Evolutionary conservation across 2,113 vertebrate species (phyloP), one percentile per base, ranked within the genome.

Genomic region (Cheirogaleus medius): DNA sequence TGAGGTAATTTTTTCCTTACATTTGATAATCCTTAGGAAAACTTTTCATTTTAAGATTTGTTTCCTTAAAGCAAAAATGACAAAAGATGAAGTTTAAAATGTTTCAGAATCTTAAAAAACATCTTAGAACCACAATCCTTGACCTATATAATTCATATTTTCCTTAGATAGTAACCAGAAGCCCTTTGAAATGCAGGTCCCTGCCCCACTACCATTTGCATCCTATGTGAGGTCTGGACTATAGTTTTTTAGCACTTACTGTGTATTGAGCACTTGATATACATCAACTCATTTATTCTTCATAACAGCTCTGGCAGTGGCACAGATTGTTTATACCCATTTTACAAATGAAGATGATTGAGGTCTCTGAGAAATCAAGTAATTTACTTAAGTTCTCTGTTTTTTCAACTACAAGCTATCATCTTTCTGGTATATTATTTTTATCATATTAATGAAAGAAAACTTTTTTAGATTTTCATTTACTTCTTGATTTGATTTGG

Each of bases 401-500:
- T 73, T 95, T 89, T 95, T 78, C 10, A 44, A 21, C 34, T 60
- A 8, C 13, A 93, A 60, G 49, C 84, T 93, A 87, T 84, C 94
- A 47, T 49, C n/a, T 47, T 84, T 52, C 20, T 83, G 39, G 49
- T 18, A 81, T 90, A 76, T 47, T 64, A 64, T 91, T 73, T 91
- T 77, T 71, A 81, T 42, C 25, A 56, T 71, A 73, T 12, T 87
- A 27, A 94, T 77, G 13, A 66, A 66, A 81, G 20, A 47, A 88
- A 90, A 18, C 10, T 73, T 93, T 90, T 95, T 29, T 47, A 96
- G 15, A 60, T 64, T 77, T 86, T 69, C 23, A 39, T 95, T 91
- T 68, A 76, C 77, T 69, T 68, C 68, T 93, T 83, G 21, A 71
- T 90, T 83, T 76, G 18, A 6, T 64, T 94, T 90, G 47, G 93